These are phyloP conservation scores for Forpus xanthops DNA, from an alignment of 2,797 vertebrate genomes.

Conservation along the genomic window DNA sequence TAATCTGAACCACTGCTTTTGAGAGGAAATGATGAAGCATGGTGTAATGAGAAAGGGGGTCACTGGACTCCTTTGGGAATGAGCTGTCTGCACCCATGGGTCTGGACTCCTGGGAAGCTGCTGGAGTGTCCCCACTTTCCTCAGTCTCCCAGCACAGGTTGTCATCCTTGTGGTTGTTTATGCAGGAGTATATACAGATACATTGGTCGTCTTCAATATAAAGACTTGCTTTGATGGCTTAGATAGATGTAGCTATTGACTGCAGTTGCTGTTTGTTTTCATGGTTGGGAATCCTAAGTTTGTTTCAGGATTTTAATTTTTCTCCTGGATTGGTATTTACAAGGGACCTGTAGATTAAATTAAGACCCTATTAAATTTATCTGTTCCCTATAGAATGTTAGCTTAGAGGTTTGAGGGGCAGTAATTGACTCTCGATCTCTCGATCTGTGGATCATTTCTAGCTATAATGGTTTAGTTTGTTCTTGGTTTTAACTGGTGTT, in stretches of 20 bases:
- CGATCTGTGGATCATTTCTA: neutral
- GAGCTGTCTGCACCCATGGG: neutral
- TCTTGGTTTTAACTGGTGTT: neutral
- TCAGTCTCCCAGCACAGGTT: neutral
- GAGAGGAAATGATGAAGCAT: neutral
- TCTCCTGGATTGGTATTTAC: neutral
- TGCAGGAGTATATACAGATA: fast-evolving
- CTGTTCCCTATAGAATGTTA: neutral
- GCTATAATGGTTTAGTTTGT: neutral
- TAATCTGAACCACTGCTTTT: neutral
- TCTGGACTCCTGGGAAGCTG: neutral
- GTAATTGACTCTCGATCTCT: neutral
- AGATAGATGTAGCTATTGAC: neutral
- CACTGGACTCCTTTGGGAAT: neutral
- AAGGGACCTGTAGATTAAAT: neutral
- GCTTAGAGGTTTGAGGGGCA: neutral
- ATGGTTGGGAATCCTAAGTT: neutral
- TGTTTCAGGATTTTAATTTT: neutral
- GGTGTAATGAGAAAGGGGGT: neutral
- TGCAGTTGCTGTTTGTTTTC: neutral
- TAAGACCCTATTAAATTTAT: neutral
- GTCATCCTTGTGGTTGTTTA: neutral
- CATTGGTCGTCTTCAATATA: neutral
- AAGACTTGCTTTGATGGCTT: neutral
- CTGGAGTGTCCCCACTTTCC: neutral